Conservation (phyloP, 1,140 invertebrate species). For the Lordiphosa clarofinis region DNA sequence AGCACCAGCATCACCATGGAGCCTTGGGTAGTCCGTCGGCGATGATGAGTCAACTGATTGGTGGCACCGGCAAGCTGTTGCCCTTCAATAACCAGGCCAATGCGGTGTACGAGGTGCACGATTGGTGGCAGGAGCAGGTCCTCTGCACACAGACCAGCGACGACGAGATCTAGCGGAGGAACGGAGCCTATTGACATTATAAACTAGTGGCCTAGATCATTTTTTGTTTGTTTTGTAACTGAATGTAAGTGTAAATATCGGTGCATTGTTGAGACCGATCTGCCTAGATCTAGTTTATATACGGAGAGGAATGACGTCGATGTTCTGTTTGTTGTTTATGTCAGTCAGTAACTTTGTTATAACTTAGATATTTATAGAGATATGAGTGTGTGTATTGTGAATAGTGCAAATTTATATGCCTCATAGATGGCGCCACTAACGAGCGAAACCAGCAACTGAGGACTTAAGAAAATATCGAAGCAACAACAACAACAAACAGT, state of each 20-base stretch:
- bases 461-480: neutral
- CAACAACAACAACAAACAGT: conserved; percentile 4
- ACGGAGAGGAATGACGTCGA: conserved; percentile 17
- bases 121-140: conserved; percentile 86
- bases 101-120: conserved; percentile 82
- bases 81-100: conserved; percentile 81
- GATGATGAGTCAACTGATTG: conserved; percentile 74
- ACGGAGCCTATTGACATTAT: conserved; percentile 24
- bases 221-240: conserved; percentile 32
- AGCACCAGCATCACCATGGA: conserved; percentile 5
- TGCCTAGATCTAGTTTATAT: conserved; percentile 13
- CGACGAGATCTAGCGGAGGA: conserved; percentile 78
- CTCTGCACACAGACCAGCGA: conserved; percentile 82
- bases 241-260: conserved; percentile 44
- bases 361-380: conserved; percentile 40
- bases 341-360: conserved; percentile 41
- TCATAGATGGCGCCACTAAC: conserved; percentile 5
- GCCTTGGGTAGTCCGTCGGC: conserved; percentile 67
- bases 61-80: conserved; percentile 66
- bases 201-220: conserved; percentile 51
- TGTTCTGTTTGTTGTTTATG: conserved; percentile 47
- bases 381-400: conserved; percentile 24
- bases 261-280: conserved; percentile 18
- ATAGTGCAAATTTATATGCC: conserved; percentile 42
- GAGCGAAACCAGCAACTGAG: conserved; percentile 9